Evolutionary conservation across 1,140 invertebrate genomes (phyloP).

Genomic region (Calycopis cecrops): DNA sequence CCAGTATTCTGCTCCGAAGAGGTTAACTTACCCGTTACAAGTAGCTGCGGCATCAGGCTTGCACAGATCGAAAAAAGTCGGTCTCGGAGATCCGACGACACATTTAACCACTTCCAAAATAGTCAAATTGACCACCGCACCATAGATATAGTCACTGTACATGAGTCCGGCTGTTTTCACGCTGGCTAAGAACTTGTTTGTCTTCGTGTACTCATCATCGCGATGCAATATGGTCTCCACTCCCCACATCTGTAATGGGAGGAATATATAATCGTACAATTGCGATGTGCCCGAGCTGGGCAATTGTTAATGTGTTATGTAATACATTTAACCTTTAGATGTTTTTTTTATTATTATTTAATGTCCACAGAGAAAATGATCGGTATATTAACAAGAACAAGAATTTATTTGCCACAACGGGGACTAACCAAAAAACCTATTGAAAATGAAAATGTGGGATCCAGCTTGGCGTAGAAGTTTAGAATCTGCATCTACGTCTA

Average conservation of each 20-base stretch:
- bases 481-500: too few species aligned
- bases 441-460: too few species aligned
- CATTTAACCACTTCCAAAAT: slow-evolving; percentile 79
- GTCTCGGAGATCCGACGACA: slow-evolving; percentile 81
- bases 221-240: slow-evolving; percentile 51
- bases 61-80: slow-evolving; percentile 84
- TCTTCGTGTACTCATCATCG: slow-evolving; percentile 62
- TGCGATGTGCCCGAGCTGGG: too few species aligned
- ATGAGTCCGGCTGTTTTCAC: slow-evolving; percentile 61
- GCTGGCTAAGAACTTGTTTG: slow-evolving; percentile 45
- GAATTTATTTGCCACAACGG: too few species aligned
- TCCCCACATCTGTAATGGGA: slow-evolving; percentile 52
- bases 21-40: slow-evolving; percentile 75
- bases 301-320: too few species aligned
- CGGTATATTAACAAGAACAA: too few species aligned
- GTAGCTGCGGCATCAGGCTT: slow-evolving; percentile 76
- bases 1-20: too few species aligned
- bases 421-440: too few species aligned
- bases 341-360: too few species aligned
- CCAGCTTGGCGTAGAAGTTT: too few species aligned
- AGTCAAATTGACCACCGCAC: slow-evolving; percentile 72
- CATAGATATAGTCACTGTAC: slow-evolving; percentile 77
- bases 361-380: too few species aligned
- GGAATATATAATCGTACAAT: background rate
- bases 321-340: too few species aligned